Evolutionary conservation across 2,797 vertebrate genomes (phyloP).

Genomic region (Sebastes hubbsi): DNA sequence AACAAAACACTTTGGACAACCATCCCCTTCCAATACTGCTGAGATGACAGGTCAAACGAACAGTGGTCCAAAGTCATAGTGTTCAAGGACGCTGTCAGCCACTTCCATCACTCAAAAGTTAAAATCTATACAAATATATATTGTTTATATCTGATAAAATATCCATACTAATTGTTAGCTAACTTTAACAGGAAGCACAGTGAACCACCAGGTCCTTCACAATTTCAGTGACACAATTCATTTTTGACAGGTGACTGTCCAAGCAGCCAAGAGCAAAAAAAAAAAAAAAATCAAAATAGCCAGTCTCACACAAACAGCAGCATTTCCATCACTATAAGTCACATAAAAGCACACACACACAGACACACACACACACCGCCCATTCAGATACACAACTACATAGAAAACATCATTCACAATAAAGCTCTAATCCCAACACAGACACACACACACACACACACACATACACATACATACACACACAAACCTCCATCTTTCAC

Average conservation of each 20-base stretch:
- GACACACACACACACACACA: not conserved
- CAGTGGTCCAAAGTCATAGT: conserved; percentile 9
- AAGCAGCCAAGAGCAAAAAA: conserved; percentile 33
- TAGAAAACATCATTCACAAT: conserved; percentile 29
- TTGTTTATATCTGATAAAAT: not conserved
- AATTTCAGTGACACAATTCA: conserved; percentile 12
- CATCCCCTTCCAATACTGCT: conserved; percentile 3
- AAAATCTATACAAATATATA: not conserved
- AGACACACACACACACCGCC: not conserved
- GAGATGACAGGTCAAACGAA: conserved; percentile 25
- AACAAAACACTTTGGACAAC: conserved; percentile 24
- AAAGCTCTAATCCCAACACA: conserved; percentile 4
- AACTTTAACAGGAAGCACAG: conserved; percentile 11
- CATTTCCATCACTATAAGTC: conserved; percentile 10
- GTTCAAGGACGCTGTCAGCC: conserved; percentile 11
- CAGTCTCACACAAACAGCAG: conserved; percentile 24
- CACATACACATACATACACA: not conserved
- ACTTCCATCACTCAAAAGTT: not conserved
- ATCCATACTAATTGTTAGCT: not conserved
- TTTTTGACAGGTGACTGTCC: conserved; percentile 22
- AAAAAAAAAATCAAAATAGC: conserved; percentile 20
- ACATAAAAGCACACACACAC: conserved; percentile 12
- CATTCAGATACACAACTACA: conserved; percentile 1
- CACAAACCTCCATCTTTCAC: conserved; percentile 38
- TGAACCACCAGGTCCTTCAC: not conserved